Conservation (phyloP, 2,113 vertebrate genomes). For the Heterotilapia buettikoferi region DNA sequence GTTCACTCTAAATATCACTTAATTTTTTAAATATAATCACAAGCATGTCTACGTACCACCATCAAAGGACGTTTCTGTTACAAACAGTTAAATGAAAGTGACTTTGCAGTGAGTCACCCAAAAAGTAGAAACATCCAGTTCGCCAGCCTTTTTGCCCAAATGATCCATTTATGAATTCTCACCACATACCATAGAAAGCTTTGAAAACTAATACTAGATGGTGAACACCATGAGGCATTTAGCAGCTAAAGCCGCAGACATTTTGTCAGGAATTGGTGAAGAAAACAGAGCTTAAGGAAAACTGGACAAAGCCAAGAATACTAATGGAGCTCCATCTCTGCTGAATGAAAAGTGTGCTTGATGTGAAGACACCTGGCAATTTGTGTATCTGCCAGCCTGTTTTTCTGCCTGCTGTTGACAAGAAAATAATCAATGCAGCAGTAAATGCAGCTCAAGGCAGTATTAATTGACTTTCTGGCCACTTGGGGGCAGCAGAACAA, state of each 20-base stretch:
- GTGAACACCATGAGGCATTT: background rate
- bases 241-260: background rate
- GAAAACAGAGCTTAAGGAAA: background rate
- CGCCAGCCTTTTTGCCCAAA: background rate
- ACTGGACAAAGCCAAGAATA: background rate
- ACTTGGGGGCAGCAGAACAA: background rate
- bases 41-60: background rate
- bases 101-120: background rate
- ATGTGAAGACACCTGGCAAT: background rate
- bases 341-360: background rate
- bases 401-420: background rate
- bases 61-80: background rate
- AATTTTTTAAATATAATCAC: background rate
- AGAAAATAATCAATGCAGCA: background rate
- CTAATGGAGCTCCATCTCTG: background rate
- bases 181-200: background rate
- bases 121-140: background rate
- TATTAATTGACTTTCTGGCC: background rate
- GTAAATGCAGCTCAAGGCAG: background rate
- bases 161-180: background rate
- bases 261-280: background rate
- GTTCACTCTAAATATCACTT: background rate
- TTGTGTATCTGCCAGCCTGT: background rate
- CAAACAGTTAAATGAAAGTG: background rate
- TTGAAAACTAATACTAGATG: background rate